These are phyloP conservation scores for Setophaga petechia DNA, from an alignment of 2,113 vertebrate species.

Conservation along the genomic window DNA sequence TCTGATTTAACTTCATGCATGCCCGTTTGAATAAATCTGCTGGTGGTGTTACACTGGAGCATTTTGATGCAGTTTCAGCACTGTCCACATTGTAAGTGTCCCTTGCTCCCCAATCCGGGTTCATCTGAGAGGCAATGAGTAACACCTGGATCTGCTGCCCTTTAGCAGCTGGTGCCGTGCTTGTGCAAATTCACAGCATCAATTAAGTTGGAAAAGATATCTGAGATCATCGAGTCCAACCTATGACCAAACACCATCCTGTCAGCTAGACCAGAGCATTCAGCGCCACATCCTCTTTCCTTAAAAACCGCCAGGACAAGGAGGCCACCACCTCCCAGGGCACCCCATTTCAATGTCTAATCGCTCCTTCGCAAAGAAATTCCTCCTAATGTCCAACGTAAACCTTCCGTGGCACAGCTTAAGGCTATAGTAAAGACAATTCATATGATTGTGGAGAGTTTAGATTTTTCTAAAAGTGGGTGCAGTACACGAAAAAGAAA, in stretches of 20 bases:
- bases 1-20: not conserved
- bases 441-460: not conserved
- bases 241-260: not conserved
- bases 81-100: not conserved
- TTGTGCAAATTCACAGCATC: not conserved
- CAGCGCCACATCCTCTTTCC: not conserved
- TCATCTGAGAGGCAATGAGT: accelerated
- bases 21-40: not conserved
- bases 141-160: accelerated
- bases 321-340: not conserved
- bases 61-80: not conserved
- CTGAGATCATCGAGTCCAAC: not conserved
- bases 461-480: not conserved
- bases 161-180: accelerated
- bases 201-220: not conserved
- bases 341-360: not conserved
- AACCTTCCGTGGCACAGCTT: not conserved
- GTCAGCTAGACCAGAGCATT: not conserved
- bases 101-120: not conserved
- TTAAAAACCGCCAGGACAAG: not conserved
- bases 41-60: not conserved
- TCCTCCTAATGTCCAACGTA: not conserved
- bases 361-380: not conserved
- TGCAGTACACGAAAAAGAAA: not conserved
- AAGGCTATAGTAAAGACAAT: not conserved